Conservation (phyloP, 2,113 vertebrate genomes). For the Raphicerus campestris region DNA sequence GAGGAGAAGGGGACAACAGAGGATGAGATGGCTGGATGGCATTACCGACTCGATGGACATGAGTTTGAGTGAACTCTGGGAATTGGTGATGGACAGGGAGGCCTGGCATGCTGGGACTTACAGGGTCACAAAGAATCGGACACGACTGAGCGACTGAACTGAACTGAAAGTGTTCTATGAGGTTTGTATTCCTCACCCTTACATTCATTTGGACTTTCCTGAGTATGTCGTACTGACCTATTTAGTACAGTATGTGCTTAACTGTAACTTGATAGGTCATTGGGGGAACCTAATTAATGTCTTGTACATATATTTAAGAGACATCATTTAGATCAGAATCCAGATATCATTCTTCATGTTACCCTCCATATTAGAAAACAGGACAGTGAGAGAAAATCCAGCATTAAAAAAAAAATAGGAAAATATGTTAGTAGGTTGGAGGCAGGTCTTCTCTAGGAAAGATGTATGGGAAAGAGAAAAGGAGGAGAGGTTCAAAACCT, state of each 20-base stretch:
- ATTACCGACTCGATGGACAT: no score
- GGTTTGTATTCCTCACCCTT: neutral
- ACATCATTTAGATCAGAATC: neutral
- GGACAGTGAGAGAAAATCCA: neutral
- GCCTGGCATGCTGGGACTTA: no score
- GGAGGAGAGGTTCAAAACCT: neutral
- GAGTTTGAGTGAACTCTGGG: no score
- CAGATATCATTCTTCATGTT: neutral
- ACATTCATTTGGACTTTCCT: neutral
- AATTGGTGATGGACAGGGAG: no score
- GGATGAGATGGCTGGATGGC: no score
- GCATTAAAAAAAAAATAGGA: neutral
- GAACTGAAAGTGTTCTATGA: neutral
- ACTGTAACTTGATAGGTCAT: neutral
- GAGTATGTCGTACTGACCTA: neutral
- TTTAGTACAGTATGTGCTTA: neutral
- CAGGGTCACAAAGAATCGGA: no score
- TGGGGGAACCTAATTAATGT: neutral
- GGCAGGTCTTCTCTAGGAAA: neutral
- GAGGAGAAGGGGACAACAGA: no score
- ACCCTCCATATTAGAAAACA: neutral
- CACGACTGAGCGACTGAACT: no score
- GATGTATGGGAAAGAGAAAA: neutral
- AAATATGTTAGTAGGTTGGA: neutral
- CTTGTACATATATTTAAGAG: neutral